phyloP scores from a whole-genome alignment of 2,888 invertebrate genomes.

The Aleiodes testaceus region DNA sequence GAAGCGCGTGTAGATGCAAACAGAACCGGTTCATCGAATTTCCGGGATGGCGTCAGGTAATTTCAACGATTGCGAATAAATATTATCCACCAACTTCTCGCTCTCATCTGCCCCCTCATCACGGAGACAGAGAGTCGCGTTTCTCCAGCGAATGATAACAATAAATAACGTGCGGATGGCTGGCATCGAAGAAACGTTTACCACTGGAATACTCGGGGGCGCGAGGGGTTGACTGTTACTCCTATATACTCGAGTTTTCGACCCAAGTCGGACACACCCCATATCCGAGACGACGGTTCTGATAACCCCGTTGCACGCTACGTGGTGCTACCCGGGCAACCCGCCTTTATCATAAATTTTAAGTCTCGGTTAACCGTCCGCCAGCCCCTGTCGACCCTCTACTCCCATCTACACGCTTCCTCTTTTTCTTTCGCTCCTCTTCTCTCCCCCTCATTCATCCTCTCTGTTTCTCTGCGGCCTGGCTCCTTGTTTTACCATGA shows the following conservation, averaged over 20 bases:
- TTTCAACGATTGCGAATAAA: not conserved
- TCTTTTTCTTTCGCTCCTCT: conserved; percentile 32
- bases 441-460: not conserved
- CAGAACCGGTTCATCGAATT: not conserved
- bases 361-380: conserved; percentile 51
- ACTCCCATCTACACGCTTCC: conserved; percentile 24
- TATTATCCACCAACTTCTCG: not conserved
- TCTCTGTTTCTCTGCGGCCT: not conserved
- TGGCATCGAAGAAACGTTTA: conserved; percentile 40
- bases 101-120: too few species aligned
- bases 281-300: conserved; percentile 50
- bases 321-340: conserved; percentile 47
- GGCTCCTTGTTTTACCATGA: conserved; percentile 14
- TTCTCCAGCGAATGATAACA: conserved; percentile 41
- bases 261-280: conserved; percentile 50
- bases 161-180: conserved; percentile 44
- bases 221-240: conserved; percentile 50
- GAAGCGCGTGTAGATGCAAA: not conserved
- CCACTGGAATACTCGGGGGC: conserved; percentile 33
- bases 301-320: conserved; percentile 53
- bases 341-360: conserved; percentile 55
- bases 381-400: conserved; percentile 42
- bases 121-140: not conserved
- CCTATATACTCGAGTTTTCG: conserved; percentile 51
- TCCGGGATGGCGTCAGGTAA: not conserved